Evolutionary conservation across 1,140 invertebrate genomes (phyloP), one percentile per base, ranked within the genome.

Genomic region (Conopomorpha cramerella): DNA sequence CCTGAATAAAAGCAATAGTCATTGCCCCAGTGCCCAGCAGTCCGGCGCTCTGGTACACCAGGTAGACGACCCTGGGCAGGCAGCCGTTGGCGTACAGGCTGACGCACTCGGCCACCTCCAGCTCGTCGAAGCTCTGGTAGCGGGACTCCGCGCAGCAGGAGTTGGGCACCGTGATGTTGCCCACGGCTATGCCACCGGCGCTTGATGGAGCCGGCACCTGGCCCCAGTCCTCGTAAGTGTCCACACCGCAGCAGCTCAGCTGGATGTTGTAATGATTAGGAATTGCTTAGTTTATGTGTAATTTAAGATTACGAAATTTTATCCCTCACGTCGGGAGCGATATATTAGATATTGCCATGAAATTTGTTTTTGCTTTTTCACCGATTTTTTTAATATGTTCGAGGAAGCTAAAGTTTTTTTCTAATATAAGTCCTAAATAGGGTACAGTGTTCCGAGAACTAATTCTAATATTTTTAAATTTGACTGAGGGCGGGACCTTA

Each of bases 1-100:
- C 87, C 80, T 90, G 88, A 51, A 92, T 85, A 51, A 91, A 84
- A 19, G 89, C 86, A 43, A 93, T 88, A 8, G 88, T 89, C 43
- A 91, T 79, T 15, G 89, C 89, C 7, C 89, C 88, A 13, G 87
- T 89, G n/a, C 86, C 89, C 30, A 92, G 76, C 28, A 91, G 77
- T 16, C 90, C 78, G 16, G 87, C 86, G 53, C 89, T 90, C 45
- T 86, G 83, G 32, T 84, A 81, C n/a, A 92, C 77, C 41, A 90
- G 76, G 30, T 82, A 78, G 26, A 81, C 77, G 29, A 92, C 79
- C 36, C 82, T 77, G 15, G 76, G 70, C 18, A 87, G 81, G 49
- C 91, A 93, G 2, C 89, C 90, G 28, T 77, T 72, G 12, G 65
- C 52, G 47, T 81, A 86, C 32, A 79, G 43, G 38, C 74, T 56